A percentile compares a stretch with the other conserved stretches of the same genome.
Conservation (phyloP, 2,113 vertebrate species). For the Ailuropoda melanoleuca region DNA sequence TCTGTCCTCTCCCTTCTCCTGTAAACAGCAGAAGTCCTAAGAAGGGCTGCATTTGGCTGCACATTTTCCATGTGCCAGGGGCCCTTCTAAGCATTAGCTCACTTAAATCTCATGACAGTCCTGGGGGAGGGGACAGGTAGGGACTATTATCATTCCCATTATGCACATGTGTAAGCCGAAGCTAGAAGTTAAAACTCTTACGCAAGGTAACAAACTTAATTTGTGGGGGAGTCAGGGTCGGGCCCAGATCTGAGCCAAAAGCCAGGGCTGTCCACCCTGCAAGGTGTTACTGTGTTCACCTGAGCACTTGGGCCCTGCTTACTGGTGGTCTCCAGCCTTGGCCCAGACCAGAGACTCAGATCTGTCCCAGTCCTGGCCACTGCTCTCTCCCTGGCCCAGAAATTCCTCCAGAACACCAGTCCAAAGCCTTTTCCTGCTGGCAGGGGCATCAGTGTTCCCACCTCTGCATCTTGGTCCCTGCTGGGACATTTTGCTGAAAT, state of each 20-base stretch:
- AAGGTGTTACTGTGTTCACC: too few species aligned
- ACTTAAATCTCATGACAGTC: background rate
- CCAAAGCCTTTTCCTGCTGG: background rate
- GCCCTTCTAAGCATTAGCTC: background rate
- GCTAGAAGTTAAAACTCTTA: background rate
- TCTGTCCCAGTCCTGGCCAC: background rate
- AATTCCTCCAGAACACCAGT: background rate
- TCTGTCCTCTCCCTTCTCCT: background rate
- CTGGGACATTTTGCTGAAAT: background rate
- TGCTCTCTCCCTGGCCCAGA: background rate
- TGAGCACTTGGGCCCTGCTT: background rate
- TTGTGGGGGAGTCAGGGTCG: background rate
- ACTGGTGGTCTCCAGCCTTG: background rate
- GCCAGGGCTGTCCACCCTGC: background rate
- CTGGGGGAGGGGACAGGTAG: too few species aligned
- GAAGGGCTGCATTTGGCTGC: background rate
- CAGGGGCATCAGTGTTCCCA: accelerated
- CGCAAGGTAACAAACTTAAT: background rate
- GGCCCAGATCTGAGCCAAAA: background rate
- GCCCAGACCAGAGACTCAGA: background rate
- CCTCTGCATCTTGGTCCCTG: background rate
- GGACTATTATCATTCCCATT: background rate
- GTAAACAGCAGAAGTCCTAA: background rate
- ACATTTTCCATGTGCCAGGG: background rate
- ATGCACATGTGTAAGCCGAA: background rate